phyloP scores from a whole-genome alignment of 2,113 vertebrate species.

The Fregetta grallaria region DNA sequence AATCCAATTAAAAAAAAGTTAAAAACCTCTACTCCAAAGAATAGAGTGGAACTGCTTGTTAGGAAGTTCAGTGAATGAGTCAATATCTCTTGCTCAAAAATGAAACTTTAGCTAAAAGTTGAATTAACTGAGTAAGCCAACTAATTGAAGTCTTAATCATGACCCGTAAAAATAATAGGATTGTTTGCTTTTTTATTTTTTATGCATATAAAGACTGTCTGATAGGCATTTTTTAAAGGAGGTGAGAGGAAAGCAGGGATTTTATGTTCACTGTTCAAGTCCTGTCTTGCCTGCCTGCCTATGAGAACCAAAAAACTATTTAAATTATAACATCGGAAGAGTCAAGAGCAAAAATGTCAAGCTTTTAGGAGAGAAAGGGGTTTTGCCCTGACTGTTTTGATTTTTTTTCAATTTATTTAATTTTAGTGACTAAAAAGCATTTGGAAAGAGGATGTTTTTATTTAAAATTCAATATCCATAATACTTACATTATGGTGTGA shows the following conservation, averaged over 20 bases:
- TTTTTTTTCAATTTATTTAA: background rate
- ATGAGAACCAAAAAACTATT: background rate
- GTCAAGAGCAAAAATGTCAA: background rate
- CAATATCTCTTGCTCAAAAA: background rate
- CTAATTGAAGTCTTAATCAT: background rate
- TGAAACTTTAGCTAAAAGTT: background rate
- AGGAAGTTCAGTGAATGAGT: background rate
- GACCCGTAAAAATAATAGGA: background rate
- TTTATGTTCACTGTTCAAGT: background rate
- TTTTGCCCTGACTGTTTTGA: background rate
- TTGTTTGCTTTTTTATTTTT: background rate
- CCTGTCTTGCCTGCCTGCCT: background rate
- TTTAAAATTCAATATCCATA: conserved; percentile 26
- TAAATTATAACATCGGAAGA: background rate
- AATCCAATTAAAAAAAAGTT: background rate
- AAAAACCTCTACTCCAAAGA: background rate
- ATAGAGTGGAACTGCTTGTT: background rate
- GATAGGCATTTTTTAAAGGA: background rate
- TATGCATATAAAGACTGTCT: background rate
- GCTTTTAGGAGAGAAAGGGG: background rate
- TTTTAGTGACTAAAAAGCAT: background rate
- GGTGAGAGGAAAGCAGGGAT: background rate
- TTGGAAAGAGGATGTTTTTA: conserved; percentile 30
- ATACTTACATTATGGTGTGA: background rate
- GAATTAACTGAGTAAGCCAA: background rate